Percentiles rank a stretch among this genome's conserved stretches.
phyloP scores from a whole-genome alignment of 1,140 invertebrate species.

The Dendrolimus punctatus region DNA sequence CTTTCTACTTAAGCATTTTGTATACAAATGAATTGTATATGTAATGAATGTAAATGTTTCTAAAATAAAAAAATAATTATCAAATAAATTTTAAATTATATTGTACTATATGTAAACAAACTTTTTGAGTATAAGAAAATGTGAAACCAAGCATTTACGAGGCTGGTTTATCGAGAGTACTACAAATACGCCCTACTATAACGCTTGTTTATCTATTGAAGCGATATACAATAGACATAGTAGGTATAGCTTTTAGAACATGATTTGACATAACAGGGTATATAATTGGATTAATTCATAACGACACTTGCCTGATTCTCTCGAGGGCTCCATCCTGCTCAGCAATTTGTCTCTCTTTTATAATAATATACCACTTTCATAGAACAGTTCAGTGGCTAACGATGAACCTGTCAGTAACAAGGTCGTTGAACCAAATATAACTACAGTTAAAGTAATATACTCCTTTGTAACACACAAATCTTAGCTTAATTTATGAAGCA shows the following conservation, averaged over 20 bases:
- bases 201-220: too few relatives aligned
- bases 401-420: conserved; percentile 72
- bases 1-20: too few relatives aligned
- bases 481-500: conserved; percentile 20
- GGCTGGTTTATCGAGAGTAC: too few relatives aligned
- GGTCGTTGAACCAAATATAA: conserved; percentile 72
- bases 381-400: conserved; percentile 61
- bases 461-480: conserved; percentile 24
- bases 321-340: conserved; percentile 61
- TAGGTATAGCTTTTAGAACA: not conserved
- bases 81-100: too few relatives aligned
- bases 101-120: too few relatives aligned
- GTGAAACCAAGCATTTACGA: too few relatives aligned
- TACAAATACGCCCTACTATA: too few relatives aligned
- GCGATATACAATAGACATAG: too few relatives aligned
- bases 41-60: too few relatives aligned
- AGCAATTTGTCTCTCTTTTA: conserved; percentile 45
- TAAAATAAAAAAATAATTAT: too few relatives aligned
- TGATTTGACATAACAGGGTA: conserved; percentile 5
- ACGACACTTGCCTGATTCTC: conserved; percentile 56
- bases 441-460: conserved; percentile 50
- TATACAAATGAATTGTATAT: too few relatives aligned
- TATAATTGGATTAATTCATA: conserved; percentile 1
- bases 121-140: too few relatives aligned
- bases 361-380: conserved; percentile 59